Conservation (phyloP, 2,797 vertebrate genomes). For the Ceryle rudis region DNA sequence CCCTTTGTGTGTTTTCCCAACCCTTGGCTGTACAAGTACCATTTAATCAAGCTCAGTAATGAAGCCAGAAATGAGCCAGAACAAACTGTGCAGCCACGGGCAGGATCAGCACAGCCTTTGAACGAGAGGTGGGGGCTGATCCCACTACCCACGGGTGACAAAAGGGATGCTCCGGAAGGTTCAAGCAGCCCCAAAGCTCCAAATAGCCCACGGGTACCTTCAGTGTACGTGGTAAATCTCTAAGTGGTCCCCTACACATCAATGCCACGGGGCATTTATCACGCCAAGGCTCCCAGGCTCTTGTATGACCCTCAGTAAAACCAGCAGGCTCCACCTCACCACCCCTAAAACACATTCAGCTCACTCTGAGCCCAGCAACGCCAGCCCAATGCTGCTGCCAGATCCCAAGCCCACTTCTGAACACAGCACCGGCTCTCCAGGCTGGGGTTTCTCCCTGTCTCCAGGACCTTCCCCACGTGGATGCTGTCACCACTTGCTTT, state of each 20-base stretch:
- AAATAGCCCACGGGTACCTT: fast-evolving
- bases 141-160: not conserved
- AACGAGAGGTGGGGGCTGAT: not conserved
- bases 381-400: not conserved
- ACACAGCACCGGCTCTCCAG: not conserved
- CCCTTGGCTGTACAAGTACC: constrained; percentile 39
- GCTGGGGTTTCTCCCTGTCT: not conserved
- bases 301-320: not conserved
- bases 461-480: not conserved
- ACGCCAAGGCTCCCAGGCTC: not conserved
- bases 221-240: not conserved
- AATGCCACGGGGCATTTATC: not conserved
- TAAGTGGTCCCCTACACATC: not conserved
- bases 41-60: constrained; percentile 60
- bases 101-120: not conserved
- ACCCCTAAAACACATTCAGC: not conserved
- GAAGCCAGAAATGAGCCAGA: constrained; percentile 29
- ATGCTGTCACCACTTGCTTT: not conserved
- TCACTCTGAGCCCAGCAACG: not conserved
- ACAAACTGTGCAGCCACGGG: not conserved
- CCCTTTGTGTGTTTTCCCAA: constrained; percentile 55
- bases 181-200: not conserved
- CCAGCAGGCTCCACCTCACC: not conserved
- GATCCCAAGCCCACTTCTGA: not conserved
- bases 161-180: not conserved